Evolutionary conservation across 2,113 vertebrate species (phyloP), one percentile per base, ranked within the genome.

Genomic region (Callochromis pleurospilus): DNA sequence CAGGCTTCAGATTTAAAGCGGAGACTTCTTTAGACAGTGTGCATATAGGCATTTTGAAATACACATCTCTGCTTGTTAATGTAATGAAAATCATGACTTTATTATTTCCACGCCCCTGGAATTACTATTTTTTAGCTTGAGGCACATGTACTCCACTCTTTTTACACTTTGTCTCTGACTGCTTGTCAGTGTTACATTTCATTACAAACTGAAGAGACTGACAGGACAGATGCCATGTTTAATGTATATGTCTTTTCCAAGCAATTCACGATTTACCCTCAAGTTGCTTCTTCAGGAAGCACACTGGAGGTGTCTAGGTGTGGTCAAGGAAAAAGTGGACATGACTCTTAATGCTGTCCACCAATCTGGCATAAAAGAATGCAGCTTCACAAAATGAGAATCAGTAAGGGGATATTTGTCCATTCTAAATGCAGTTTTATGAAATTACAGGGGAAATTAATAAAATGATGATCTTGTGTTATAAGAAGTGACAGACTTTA

Each of bases 211-310:
- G 3, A 85, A 80, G 81, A 83, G 24, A 60, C 58, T 31, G 77
- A 79, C 42, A 79, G 36, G 60, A 80, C 89, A 92, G 90, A 91
- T 89, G 90, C 68, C 11, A 19, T 73, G 24, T 84, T 86, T 80
- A 80, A 88, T 81, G 85, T 85, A 81, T 60, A 83, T 86, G 60
- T 88, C 79, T 80, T 81, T 79, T 89, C 26, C 26, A 84, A 86
- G 2, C 54, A 77, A 53, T 62, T 19, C 54, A 62, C 1, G 6
- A 83, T 54, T 87, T 65, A 53, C 31, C 85, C 42, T 65, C 13
- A 7, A 88, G 73, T 60, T 79, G 49, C 38, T 56, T 54, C 13
- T 17, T 40, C 42, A 7, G 10, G 29, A 79, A 60, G 49, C 33
- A 60, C 54, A 60, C 36, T 58, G 38, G 55, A 62, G 15, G 9